phyloP scores from a whole-genome alignment of 2,113 vertebrate genomes.

The Hucho hucho region DNA sequence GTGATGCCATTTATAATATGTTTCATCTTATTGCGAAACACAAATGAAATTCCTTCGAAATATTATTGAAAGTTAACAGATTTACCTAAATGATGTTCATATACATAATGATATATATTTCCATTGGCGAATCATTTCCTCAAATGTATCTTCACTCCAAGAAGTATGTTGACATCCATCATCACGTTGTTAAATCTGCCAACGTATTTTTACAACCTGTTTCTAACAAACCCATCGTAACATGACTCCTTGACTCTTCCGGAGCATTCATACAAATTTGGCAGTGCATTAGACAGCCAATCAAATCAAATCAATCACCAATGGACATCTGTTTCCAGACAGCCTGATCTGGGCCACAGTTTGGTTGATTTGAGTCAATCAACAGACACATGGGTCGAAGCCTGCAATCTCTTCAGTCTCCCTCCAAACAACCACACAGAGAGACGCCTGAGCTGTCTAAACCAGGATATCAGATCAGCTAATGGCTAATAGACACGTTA shows the following conservation, averaged over 20 bases:
- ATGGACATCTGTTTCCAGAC: conserved; percentile 36
- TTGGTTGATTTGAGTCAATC: conserved; percentile 76
- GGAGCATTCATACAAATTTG: conserved; percentile 60
- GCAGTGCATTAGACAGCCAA: conserved; percentile 47
- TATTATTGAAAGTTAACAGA: background rate
- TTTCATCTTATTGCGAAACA: too few species aligned
- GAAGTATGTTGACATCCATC: background rate
- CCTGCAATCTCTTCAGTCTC: conserved; percentile 42
- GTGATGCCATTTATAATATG: too few species aligned
- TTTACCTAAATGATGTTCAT: background rate
- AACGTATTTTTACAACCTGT: background rate
- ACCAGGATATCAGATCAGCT: conserved; percentile 52
- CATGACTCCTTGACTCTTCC: background rate
- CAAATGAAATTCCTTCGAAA: background rate
- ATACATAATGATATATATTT: background rate
- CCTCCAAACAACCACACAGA: conserved; percentile 52
- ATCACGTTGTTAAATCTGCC: background rate
- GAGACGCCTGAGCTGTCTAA: conserved; percentile 9
- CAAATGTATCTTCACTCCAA: too few species aligned
- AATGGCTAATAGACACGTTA: conserved; percentile 56
- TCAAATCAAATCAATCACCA: conserved; percentile 68
- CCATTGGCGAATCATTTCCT: too few species aligned
- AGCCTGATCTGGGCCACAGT: conserved; percentile 43
- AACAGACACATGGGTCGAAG: conserved; percentile 41
- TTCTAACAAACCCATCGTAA: background rate